A percentile compares a stretch with the other conserved stretches of the same genome.
Evolutionary conservation across 2,888 invertebrate genomes (phyloP).

Genomic region (Pherbina coryleti): DNA sequence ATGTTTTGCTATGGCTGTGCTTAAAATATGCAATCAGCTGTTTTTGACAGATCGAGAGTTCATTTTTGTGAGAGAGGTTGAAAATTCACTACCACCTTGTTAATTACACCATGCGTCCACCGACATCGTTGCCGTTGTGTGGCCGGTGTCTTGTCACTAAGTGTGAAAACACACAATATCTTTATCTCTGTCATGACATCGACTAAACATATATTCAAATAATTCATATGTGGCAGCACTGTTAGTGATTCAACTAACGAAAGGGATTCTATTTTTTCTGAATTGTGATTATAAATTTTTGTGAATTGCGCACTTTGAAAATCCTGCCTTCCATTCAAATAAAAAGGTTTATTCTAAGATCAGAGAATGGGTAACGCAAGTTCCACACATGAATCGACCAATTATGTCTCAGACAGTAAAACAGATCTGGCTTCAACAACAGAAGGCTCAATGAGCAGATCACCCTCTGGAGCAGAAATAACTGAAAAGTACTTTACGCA

Average conservation of each 20-base stretch:
- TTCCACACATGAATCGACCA: conserved; percentile 23
- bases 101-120: too few species aligned
- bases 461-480: conserved; percentile 77
- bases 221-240: too few species aligned
- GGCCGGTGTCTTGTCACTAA: too few species aligned
- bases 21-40: too few species aligned
- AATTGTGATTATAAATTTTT: conserved; percentile 7
- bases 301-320: neutral
- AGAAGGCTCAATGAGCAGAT: conserved; percentile 70
- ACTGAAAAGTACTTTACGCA: conserved; percentile 75
- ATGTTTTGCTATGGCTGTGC: too few species aligned
- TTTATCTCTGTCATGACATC: too few species aligned
- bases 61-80: too few species aligned
- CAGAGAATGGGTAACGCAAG: conserved; percentile 29
- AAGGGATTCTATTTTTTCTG: neutral
- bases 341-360: neutral
- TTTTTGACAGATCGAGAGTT: too few species aligned
- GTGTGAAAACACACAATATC: too few species aligned
- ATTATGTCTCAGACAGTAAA: neutral
- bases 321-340: neutral
- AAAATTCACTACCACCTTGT: too few species aligned
- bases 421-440: conserved; percentile 20
- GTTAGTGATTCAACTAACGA: neutral
- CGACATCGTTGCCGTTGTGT: too few species aligned
- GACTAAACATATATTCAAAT: too few species aligned